Conservation (phyloP, 2,113 vertebrate genomes). For the sheep (Ovis aries) region DNA sequence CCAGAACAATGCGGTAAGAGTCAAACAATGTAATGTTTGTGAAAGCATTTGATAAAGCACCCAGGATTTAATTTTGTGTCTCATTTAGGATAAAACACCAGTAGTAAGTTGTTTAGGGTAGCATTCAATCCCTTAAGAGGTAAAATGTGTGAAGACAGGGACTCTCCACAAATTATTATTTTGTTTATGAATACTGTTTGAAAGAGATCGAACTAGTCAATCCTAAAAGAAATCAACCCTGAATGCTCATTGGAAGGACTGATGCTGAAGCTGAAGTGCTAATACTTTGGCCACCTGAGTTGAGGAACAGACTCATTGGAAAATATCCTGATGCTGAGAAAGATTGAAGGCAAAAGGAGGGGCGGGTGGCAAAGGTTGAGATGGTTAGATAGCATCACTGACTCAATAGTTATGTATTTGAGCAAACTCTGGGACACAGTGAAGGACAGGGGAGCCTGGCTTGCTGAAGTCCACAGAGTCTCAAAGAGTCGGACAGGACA, state of each 20-base stretch:
- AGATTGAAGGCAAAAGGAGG: not conserved
- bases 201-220: not conserved
- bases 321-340: not conserved
- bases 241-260: not conserved
- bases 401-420: not conserved
- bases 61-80: not conserved
- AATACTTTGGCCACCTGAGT: not conserved
- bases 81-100: not conserved
- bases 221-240: not conserved
- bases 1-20: not conserved
- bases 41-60: not conserved
- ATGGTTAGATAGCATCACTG: not conserved
- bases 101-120: not conserved
- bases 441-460: not conserved
- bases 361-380: not conserved
- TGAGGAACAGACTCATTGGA: not conserved
- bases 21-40: not conserved
- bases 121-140: not conserved
- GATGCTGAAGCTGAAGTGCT: not conserved
- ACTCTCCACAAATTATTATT: not conserved
- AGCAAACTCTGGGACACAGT: not conserved
- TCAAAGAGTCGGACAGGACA: not conserved
- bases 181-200: not conserved
- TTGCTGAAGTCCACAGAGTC: not conserved
- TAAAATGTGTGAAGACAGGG: not conserved